Evolutionary conservation across 2,113 vertebrate genomes (phyloP).

Genomic region (Neofelis nebulosa): DNA sequence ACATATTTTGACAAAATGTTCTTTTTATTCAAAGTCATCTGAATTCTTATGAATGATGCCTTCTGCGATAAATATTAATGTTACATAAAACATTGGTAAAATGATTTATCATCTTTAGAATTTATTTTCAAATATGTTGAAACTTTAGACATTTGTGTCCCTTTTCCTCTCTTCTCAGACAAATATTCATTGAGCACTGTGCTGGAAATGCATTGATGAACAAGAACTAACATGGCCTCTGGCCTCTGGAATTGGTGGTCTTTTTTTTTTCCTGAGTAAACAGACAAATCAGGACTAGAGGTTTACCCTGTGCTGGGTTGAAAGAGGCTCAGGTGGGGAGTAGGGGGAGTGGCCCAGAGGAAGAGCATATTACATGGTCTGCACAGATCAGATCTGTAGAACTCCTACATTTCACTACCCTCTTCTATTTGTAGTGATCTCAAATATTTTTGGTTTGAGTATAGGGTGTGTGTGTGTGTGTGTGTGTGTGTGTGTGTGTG

Average conservation of each 20-base stretch:
- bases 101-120: neutral
- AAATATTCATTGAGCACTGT: neutral
- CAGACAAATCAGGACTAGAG: neutral
- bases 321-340: neutral
- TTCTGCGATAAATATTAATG: neutral
- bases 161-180: neutral
- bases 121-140: neutral
- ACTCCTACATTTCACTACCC: neutral
- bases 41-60: neutral
- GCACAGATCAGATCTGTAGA: neutral
- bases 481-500: neutral
- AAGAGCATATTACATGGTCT: neutral
- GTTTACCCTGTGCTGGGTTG: neutral
- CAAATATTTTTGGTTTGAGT: neutral
- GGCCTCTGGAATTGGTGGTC: neutral
- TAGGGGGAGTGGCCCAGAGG: neutral
- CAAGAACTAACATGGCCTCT: neutral
- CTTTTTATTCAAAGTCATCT: constrained; percentile 7
- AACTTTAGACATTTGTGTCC: neutral
- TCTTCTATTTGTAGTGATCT: neutral
- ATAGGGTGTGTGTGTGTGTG: neutral
- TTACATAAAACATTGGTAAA: neutral
- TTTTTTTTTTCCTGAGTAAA: neutral
- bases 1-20: neutral
- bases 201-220: neutral